A percentile compares a stretch with the other conserved stretches of the same genome.
phyloP scores from a whole-genome alignment of 2,113 vertebrate species.

The Setophaga coronata region DNA sequence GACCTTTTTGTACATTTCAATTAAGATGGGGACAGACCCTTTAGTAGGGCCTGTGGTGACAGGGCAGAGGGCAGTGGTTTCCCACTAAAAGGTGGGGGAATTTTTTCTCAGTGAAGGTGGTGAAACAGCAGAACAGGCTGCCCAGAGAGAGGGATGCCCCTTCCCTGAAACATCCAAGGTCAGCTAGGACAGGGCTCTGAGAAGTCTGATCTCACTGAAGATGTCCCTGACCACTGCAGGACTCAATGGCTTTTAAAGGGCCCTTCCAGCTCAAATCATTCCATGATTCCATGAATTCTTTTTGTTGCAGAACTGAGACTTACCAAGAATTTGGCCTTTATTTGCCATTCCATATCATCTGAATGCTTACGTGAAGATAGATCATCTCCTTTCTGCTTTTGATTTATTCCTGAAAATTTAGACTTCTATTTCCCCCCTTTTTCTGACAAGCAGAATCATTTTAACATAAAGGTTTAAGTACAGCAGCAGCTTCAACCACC shows the following conservation, averaged over 20 bases:
- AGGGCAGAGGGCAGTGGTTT: neutral
- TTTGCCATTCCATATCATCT: neutral
- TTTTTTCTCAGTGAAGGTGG: accelerated
- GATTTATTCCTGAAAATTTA: neutral
- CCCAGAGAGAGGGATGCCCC: neutral
- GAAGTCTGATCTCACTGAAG: neutral
- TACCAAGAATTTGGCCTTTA: neutral
- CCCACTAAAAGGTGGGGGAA: neutral
- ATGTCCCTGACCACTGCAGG: neutral
- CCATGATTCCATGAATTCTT: neutral
- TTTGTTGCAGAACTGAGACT: neutral
- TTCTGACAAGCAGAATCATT: neutral
- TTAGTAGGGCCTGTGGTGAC: neutral
- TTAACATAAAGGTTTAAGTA: neutral
- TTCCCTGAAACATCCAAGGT: neutral
- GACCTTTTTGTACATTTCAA: neutral
- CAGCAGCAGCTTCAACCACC: neutral
- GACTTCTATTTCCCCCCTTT: neutral
- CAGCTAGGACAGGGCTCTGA: neutral
- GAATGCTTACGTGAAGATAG: neutral
- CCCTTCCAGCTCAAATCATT: neutral
- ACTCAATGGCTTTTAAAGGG: neutral
- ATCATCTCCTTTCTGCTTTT: neutral
- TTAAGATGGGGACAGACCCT: neutral
- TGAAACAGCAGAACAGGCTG: neutral